Evolutionary conservation across 2,888 invertebrate species (phyloP), one percentile per base, ranked within the genome.

Genomic region (Ctena decussata): DNA sequence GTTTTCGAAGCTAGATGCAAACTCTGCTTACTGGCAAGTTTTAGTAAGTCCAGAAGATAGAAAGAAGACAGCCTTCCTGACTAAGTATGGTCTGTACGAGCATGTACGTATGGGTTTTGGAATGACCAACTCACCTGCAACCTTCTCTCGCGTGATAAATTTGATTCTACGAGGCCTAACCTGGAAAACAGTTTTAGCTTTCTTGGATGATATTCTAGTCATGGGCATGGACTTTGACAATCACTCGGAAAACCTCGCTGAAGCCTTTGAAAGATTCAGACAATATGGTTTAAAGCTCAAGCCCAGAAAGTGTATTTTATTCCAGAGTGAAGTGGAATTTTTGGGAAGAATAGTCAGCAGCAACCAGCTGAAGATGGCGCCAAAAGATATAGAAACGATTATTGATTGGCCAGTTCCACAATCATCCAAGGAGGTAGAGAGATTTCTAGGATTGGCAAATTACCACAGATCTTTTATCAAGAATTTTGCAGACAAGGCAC

Each of bases 11-110:
- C 27, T 80, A 27, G 80, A 80, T 60, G 80, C 73, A 35, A 80
- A 65, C 35, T 71, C 71, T 0, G 78, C 78, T 18, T 78, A 71
- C 24, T 71, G 71, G 44, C 71, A 78, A 71, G 78, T 78, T 21
- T 39, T 21, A 44, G 60, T 80, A 24, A 37, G 30, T 1, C 30
- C 35, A 12, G 57, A 46, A 15, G 85, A 89, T 49, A 69, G 75
- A 12, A 75, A 77, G 44, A 89, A 89, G 70, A 89, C 88, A 18
- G 88, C 86, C n/a, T 83, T 89, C 70, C 46, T 79, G 18, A 86
- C 89, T 15, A 81, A 82, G 53, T 79, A 77, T 79, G 88, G 88
- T 3, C 60, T 86, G 18, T 89, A 77, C 73, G 84, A 90, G 73
- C 78, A 60, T 72, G 35, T 53, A 1, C 44, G 80, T 1, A 90